These are phyloP conservation scores for Leucania comma DNA, from an alignment of 2,888 invertebrate species.

Conservation along the genomic window DNA sequence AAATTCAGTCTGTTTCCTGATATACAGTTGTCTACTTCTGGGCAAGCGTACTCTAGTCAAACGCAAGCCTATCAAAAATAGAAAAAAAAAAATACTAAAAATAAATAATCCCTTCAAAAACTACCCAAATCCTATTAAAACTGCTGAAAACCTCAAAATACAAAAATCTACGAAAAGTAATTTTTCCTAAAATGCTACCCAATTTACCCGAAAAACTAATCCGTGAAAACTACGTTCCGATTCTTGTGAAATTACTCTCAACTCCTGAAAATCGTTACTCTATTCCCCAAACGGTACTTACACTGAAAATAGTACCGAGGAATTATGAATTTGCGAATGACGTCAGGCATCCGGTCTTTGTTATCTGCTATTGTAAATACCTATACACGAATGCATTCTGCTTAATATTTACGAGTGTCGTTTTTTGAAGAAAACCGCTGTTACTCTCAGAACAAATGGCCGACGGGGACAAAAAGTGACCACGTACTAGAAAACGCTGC, in stretches of 20 bases:
- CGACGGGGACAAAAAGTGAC: too few relatives aligned
- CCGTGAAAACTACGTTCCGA: not conserved
- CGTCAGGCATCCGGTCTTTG: conserved; percentile 31
- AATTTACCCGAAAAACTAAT: not conserved
- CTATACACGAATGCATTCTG: conserved; percentile 1
- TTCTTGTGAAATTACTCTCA: conserved; percentile 6
- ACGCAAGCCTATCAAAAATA: too few relatives aligned
- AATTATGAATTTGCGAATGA: conserved; percentile 27
- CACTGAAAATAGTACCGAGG: conserved; percentile 4
- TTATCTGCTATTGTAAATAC: not conserved
- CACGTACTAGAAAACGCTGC: too few relatives aligned
- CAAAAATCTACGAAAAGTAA: not conserved
- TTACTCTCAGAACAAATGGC: too few relatives aligned
- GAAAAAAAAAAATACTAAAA: not conserved
- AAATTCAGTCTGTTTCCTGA: too few relatives aligned
- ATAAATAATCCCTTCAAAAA: not conserved
- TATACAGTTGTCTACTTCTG: too few relatives aligned
- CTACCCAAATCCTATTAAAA: not conserved
- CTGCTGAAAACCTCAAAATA: not conserved
- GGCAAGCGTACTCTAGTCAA: too few relatives aligned
- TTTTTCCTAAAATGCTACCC: not conserved
- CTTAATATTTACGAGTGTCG: not conserved
- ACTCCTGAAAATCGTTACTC: conserved; percentile 12
- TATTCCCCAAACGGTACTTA: conserved; percentile 18
- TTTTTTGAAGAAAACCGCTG: not conserved